Conservation (phyloP, 2,113 vertebrate species). For the Ibidorhyncha struthersii region DNA sequence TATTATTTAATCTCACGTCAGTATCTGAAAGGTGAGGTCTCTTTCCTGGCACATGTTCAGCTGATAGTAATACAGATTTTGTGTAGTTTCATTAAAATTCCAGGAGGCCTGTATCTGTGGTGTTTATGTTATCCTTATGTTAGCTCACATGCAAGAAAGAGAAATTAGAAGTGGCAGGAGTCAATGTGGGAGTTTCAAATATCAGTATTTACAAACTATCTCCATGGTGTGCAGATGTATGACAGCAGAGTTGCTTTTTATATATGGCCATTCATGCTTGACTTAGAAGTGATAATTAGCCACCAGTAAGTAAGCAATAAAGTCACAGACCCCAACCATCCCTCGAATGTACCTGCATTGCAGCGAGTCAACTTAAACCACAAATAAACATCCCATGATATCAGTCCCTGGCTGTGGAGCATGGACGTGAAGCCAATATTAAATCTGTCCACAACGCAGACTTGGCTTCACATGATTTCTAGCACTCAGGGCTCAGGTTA, state of each 20-base stretch:
- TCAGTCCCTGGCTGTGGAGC: background rate
- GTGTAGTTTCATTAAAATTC: background rate
- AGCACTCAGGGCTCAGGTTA: background rate
- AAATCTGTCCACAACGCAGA: background rate
- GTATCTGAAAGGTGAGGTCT: background rate
- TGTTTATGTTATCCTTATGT: background rate
- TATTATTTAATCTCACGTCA: background rate
- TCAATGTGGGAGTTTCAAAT: background rate
- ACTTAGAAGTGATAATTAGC: background rate
- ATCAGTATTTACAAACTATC: background rate
- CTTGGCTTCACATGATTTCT: background rate
- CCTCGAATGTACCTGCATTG: background rate
- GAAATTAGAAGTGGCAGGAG: background rate
- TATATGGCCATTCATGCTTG: background rate
- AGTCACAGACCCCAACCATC: background rate
- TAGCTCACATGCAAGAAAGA: background rate
- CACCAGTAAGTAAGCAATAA: slow-evolving; percentile 14
- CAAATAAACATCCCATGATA: slow-evolving; percentile 1
- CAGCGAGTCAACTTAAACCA: background rate
- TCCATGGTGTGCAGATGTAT: background rate
- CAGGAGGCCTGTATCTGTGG: background rate
- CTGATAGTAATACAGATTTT: background rate
- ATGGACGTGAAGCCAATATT: background rate
- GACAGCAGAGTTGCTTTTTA: background rate
- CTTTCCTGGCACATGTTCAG: background rate